phyloP scores from a whole-genome alignment of 1,140 invertebrate species.

The Physella acuta region DNA sequence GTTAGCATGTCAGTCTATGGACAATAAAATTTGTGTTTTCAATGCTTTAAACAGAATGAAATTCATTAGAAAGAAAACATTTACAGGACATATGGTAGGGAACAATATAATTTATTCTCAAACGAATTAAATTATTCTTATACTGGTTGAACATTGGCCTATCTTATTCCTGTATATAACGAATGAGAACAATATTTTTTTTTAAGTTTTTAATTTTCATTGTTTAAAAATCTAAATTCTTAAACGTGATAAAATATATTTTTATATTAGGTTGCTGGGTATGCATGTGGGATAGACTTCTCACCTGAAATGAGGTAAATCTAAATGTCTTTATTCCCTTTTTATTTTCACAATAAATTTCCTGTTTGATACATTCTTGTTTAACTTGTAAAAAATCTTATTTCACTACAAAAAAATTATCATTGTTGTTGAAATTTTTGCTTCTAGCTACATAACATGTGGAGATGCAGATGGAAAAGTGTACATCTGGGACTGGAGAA shows the following conservation, averaged over 20 bases:
- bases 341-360: not conserved
- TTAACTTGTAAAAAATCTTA: no score
- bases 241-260: no score
- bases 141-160: no score
- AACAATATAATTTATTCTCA: no score
- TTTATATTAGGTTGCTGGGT: conserved; percentile 84
- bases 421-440: no score
- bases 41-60: conserved; percentile 96
- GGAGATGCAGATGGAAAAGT: conserved; percentile 99
- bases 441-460: conserved; percentile 90
- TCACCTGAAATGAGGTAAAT: conserved; percentile 95
- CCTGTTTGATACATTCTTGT: not conserved
- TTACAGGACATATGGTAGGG: conserved; percentile 96
- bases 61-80: conserved; percentile 96
- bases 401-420: no score
- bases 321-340: not conserved
- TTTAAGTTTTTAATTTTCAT: no score
- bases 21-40: conserved; percentile 98
- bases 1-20: conserved; percentile 98
- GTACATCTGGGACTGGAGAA: conserved; percentile 99
- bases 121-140: no score
- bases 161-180: no score
- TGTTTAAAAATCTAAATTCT: no score
- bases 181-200: no score
- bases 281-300: conserved; percentile 95